Evolutionary conservation across 2,113 vertebrate species (phyloP).

Genomic region (Tringa solitaria): DNA sequence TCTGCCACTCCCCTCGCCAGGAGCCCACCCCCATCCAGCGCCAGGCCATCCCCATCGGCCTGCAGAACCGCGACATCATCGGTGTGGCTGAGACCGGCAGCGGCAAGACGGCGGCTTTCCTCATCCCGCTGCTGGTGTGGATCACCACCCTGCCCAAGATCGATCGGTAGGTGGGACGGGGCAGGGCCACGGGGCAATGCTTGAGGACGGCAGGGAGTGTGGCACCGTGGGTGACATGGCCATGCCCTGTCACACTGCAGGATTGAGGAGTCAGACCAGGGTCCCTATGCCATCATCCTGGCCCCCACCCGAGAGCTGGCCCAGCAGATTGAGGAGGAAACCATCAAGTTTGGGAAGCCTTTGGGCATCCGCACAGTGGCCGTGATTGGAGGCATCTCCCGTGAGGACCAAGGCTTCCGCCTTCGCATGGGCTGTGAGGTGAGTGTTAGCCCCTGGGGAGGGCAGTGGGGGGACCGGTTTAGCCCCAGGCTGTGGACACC

Average conservation of each 20-base stretch:
- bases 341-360: slow-evolving; percentile 96
- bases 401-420: slow-evolving; percentile 94
- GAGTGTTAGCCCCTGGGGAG: background rate
- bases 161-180: slow-evolving; percentile 79
- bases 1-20: slow-evolving; percentile 41
- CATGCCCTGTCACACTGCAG: slow-evolving; percentile 50
- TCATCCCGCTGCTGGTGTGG: slow-evolving; percentile 95
- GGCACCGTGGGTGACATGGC: fast-evolving
- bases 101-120: slow-evolving; percentile 96
- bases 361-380: slow-evolving; percentile 93
- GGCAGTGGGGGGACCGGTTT: background rate
- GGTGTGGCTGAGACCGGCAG: slow-evolving; percentile 97
- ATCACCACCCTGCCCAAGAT: slow-evolving; percentile 97
- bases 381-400: slow-evolving; percentile 93
- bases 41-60: slow-evolving; percentile 96
- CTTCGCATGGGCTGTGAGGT: slow-evolving; percentile 96
- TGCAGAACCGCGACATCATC: slow-evolving; percentile 98
- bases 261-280: slow-evolving; percentile 97
- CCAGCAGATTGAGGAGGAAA: slow-evolving; percentile 98
- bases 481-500: background rate
- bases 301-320: slow-evolving; percentile 97
- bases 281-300: slow-evolving; percentile 96
- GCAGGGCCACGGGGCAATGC: fast-evolving
- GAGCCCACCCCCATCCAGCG: slow-evolving; percentile 97
- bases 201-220: fast-evolving